phyloP scores from a whole-genome alignment of 1,140 invertebrate genomes.

The Cheumatopsyche charites region DNA sequence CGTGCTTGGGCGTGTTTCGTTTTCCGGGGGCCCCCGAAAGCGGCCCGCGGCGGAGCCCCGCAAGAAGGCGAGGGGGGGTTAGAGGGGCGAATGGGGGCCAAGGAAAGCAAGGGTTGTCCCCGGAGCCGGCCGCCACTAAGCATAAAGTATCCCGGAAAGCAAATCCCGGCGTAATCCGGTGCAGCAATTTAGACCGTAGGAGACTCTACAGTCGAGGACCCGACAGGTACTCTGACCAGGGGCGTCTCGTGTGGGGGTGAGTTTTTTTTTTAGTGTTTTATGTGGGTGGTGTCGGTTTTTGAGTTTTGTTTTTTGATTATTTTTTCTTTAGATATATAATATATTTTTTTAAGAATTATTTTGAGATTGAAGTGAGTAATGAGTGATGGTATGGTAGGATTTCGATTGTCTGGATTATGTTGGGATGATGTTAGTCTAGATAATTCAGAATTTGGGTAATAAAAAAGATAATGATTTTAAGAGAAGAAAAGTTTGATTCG shows the following conservation, averaged over 20 bases:
- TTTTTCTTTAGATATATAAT: too few relatives aligned
- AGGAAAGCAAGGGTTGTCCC: conserved; percentile 41
- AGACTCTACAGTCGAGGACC: conserved; percentile 43
- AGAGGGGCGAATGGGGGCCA: conserved; percentile 2
- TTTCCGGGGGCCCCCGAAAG: neutral
- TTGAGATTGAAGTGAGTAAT: too few relatives aligned
- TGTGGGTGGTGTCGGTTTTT: too few relatives aligned
- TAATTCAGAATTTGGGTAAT: too few relatives aligned
- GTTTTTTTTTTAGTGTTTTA: too few relatives aligned
- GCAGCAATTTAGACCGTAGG: conserved; percentile 58
- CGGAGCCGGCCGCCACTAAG: conserved; percentile 43
- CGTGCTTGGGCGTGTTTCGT: conserved; percentile 29
- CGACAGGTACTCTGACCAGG: conserved; percentile 52
- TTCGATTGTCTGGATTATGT: too few relatives aligned
- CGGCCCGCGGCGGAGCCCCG: neutral
- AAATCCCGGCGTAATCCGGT: conserved; percentile 59
- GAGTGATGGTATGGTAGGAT: too few relatives aligned
- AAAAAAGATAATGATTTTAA: too few relatives aligned
- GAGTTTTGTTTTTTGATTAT: too few relatives aligned
- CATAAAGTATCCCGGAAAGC: conserved; percentile 54
- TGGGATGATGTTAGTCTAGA: too few relatives aligned
- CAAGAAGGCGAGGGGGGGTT: conserved; percentile 6
- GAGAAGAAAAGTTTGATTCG: too few relatives aligned
- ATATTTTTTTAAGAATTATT: too few relatives aligned
- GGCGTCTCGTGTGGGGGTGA: conserved; percentile 32